Evolutionary conservation across 2,113 vertebrate genomes (phyloP).

Genomic region (Tachysurus vachellii): DNA sequence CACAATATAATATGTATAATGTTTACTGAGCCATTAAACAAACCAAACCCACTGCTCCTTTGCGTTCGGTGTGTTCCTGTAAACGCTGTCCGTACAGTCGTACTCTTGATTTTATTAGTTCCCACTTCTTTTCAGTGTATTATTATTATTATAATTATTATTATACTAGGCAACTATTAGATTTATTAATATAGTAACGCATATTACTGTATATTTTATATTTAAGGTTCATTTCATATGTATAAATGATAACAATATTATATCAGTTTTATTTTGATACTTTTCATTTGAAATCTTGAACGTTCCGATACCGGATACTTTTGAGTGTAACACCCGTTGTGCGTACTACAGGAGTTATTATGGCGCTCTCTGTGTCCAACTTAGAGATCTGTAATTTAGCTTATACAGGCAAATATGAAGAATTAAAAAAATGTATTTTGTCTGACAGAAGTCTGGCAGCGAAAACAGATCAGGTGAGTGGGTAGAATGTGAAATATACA

Average conservation of each 20-base stretch:
- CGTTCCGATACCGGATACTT: conserved; percentile 10
- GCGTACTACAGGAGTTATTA: conserved; percentile 44
- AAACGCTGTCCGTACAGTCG: neutral
- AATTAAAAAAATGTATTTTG: conserved; percentile 77
- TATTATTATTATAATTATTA: no score
- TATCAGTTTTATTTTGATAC: neutral
- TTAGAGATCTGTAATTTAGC: conserved; percentile 87
- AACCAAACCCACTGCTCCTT: no score
- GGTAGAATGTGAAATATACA: conserved; percentile 31
- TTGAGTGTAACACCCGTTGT: neutral
- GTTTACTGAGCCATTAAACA: neutral
- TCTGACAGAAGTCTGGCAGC: conserved; percentile 79
- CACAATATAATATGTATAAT: neutral
- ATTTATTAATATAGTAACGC: neutral
- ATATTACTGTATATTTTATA: neutral
- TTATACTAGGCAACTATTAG: neutral
- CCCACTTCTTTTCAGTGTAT: neutral
- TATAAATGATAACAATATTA: neutral
- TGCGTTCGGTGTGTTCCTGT: neutral
- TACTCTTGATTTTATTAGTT: neutral
- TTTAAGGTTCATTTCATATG: neutral
- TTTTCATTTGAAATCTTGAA: conserved; percentile 16
- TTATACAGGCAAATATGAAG: conserved; percentile 82
- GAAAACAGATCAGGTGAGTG: conserved; percentile 85
- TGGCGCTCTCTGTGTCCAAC: conserved; percentile 84